These are phyloP conservation scores for human DNA, from an alignment of 2,113 vertebrate genomes.

Conservation along the genomic window GRCh38 chr6:7768001-7768500, in stretches of 20 bases:
- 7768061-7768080: background rate
- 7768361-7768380: rapidly evolving
- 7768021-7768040: background rate
- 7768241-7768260: background rate
- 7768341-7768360: background rate
- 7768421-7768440: background rate
- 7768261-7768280: background rate
- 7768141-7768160: background rate
- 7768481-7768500: background rate
- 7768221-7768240: background rate
- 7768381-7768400: background rate
- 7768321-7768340: background rate
- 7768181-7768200: background rate
- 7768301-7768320: background rate
- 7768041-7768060: background rate
- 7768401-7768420: background rate
- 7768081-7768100: background rate
- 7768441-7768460: background rate
- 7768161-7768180: no score
- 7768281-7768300: no score
- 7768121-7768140: background rate
- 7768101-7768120: background rate
- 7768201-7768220: background rate
- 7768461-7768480: background rate
- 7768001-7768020: background rate